Evolutionary conservation across 2,113 vertebrate species (phyloP).

Genomic region (Dolichotis patagonum): DNA sequence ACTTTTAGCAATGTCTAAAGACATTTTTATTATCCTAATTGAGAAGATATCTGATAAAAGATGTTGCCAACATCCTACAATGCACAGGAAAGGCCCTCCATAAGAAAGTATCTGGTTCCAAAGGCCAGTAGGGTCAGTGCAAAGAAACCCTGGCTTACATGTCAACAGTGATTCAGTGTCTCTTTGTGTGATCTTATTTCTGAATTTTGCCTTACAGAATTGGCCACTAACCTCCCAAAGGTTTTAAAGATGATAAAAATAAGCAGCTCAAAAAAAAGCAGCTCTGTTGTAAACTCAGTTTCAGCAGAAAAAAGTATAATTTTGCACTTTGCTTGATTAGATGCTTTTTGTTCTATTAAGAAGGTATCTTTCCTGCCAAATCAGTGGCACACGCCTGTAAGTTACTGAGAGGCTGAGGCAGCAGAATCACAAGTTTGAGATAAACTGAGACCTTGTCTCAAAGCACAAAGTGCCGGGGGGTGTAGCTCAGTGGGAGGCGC

Average conservation of each 20-base stretch:
- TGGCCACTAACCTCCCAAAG: conserved; percentile 25
- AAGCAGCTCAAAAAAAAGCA: conserved; percentile 12
- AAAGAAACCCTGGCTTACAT: background rate
- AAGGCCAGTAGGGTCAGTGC: background rate
- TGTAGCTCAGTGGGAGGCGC: too few species aligned
- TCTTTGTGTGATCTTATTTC: conserved; percentile 18
- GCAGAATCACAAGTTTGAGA: too few species aligned
- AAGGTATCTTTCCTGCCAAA: background rate
- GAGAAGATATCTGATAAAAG: background rate
- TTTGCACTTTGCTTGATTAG: conserved; percentile 4
- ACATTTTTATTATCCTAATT: background rate
- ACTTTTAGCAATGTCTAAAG: background rate
- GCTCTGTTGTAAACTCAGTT: conserved; percentile 10
- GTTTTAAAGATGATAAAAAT: conserved; percentile 16
- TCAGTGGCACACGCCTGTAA: too few species aligned
- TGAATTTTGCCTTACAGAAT: background rate
- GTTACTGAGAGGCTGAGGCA: too few species aligned
- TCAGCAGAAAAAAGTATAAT: background rate
- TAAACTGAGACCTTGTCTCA: too few species aligned
- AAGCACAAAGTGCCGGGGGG: too few species aligned
- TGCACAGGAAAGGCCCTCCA: background rate
- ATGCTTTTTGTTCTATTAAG: conserved; percentile 17
- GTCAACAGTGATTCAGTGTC: background rate
- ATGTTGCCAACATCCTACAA: background rate
- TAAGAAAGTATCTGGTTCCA: background rate